Conservation (phyloP, 2,113 vertebrate species). For the Conger conger region DNA sequence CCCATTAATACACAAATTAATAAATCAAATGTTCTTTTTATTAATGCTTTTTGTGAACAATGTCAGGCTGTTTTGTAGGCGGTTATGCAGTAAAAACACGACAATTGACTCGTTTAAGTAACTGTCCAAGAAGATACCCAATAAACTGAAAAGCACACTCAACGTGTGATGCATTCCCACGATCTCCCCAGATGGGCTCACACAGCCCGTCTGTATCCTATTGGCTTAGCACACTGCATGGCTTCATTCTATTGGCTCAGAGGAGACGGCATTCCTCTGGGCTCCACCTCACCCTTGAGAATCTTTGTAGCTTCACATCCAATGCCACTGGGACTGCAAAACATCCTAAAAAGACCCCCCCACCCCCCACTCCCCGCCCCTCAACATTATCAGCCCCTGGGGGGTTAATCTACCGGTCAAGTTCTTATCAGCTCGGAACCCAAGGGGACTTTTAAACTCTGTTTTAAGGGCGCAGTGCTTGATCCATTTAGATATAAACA, state of each 20-base stretch:
- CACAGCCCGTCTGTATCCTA: neutral
- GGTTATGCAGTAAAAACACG: neutral
- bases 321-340: neutral
- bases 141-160: neutral
- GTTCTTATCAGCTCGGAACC: neutral
- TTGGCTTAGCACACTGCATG: neutral
- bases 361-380: conserved; percentile 54
- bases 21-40: too few relatives aligned
- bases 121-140: neutral
- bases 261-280: neutral
- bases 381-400: conserved; percentile 51
- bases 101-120: neutral
- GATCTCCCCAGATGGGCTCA: neutral
- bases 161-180: neutral
- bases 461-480: conserved; percentile 1
- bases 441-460: neutral
- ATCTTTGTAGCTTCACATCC: neutral
- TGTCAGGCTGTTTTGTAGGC: neutral
- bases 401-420: conserved; percentile 28
- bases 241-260: neutral
- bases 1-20: neutral
- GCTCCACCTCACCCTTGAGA: neutral
- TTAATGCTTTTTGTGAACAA: neutral
- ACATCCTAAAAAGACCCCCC: conserved; percentile 52
- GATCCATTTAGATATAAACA: conserved; percentile 2